Conservation (phyloP, 2,888 invertebrate genomes). For the Thecocarcelia acutangulata region DNA sequence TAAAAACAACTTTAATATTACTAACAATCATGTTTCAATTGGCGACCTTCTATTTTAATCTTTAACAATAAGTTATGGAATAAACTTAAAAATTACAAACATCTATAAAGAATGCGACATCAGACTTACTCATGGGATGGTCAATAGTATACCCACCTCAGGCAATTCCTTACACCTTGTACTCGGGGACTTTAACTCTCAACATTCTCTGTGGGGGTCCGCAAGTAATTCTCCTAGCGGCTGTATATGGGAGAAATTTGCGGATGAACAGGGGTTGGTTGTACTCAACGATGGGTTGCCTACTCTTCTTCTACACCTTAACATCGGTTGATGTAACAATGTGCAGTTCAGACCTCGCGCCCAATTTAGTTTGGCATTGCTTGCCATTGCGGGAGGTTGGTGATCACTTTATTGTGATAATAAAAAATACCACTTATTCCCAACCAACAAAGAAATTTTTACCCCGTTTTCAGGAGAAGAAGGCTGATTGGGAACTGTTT, state of each 20-base stretch:
- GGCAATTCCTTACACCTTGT: background rate
- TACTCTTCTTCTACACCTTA: slow-evolving; percentile 38
- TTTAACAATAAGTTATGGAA: too few relatives aligned
- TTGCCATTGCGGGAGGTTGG: too few relatives aligned
- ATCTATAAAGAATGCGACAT: slow-evolving; percentile 25
- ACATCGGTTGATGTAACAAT: slow-evolving; percentile 47
- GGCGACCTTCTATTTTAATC: background rate
- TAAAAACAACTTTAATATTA: slow-evolving; percentile 16
- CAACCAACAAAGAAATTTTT: background rate
- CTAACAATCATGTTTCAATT: background rate
- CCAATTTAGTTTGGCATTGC: too few relatives aligned
- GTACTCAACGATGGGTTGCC: background rate
- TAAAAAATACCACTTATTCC: background rate
- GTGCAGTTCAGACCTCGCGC: slow-evolving; percentile 17
- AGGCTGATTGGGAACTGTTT: background rate
- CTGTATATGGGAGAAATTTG: slow-evolving; percentile 17
- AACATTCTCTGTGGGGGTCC: background rate
- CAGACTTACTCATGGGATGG: too few relatives aligned
- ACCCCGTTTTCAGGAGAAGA: background rate
- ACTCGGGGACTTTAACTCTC: slow-evolving; percentile 6
- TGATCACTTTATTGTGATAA: slow-evolving; percentile 33
- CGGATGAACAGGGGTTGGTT: background rate
- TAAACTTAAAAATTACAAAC: too few relatives aligned
- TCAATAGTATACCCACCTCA: too few relatives aligned
- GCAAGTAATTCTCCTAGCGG: background rate